phyloP scores from a whole-genome alignment of 1,140 invertebrate genomes.

The Eciton burchellii region DNA sequence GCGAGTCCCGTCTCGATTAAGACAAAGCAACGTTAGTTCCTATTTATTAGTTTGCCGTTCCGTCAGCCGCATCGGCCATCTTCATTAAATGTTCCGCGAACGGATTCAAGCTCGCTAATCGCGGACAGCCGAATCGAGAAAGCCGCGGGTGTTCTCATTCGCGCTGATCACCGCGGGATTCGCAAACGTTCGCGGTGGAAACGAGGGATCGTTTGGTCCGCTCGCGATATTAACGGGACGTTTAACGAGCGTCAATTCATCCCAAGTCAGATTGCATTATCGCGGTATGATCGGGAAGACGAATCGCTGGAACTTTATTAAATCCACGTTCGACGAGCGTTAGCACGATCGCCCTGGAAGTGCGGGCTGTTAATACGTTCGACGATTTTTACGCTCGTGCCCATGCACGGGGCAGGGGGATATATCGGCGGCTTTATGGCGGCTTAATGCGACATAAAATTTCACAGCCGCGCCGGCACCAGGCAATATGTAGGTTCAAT shows the following conservation, averaged over 20 bases:
- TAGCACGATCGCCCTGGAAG: constrained; percentile 47
- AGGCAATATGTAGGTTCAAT: constrained; percentile 67
- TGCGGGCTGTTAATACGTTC: constrained; percentile 75
- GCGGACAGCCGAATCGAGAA: neutral
- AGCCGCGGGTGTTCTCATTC: too few species aligned
- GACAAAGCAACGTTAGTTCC: constrained; percentile 81
- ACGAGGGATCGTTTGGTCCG: constrained; percentile 56
- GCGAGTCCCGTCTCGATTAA: constrained; percentile 82
- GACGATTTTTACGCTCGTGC: constrained; percentile 76
- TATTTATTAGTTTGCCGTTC: constrained; percentile 81
- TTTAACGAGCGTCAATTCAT: constrained; percentile 69
- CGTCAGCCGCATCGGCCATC: constrained; percentile 25
- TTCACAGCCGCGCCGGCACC: constrained; percentile 62
- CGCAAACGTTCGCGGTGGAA: constrained; percentile 29
- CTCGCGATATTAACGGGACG: constrained; percentile 60
- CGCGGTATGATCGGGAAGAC: constrained; percentile 61
- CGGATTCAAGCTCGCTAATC: constrained; percentile 5
- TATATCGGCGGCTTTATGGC: constrained; percentile 78
- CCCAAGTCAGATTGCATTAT: constrained; percentile 42
- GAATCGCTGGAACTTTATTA: constrained; percentile 75
- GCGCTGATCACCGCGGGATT: neutral
- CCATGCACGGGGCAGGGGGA: constrained; percentile 43
- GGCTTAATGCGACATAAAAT: constrained; percentile 79
- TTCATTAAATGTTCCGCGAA: constrained; percentile 28
- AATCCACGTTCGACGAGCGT: constrained; percentile 64